Conservation (phyloP, 2,888 invertebrate genomes). For the Anticlea derivata region DNA sequence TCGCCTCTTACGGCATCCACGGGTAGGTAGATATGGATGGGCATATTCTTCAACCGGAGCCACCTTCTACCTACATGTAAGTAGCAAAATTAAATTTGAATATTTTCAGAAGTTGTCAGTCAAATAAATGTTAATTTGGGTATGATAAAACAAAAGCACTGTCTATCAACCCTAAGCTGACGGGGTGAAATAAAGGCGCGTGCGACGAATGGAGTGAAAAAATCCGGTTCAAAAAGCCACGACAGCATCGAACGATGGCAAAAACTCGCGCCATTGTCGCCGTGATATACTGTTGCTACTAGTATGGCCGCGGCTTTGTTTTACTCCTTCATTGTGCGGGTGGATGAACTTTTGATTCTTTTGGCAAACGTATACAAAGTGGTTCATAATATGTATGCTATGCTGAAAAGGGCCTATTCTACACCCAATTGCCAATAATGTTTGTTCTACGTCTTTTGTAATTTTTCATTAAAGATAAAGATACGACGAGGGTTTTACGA, state of each 20-base stretch:
- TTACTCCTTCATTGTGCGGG: constrained; percentile 34
- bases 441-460: no score
- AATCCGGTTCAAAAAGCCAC: constrained; percentile 80
- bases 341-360: constrained; percentile 14
- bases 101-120: no score
- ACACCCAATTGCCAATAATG: no score
- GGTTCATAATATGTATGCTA: background rate
- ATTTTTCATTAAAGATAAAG: no score
- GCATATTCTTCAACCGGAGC: no score
- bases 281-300: constrained; percentile 50
- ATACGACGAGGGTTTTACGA: background rate
- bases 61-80: no score
- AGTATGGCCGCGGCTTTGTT: constrained; percentile 51
- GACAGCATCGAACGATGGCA: constrained; percentile 51
- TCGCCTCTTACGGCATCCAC: no score
- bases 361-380: background rate
- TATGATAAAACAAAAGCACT: constrained; percentile 29
- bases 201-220: constrained; percentile 76
- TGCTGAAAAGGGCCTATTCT: background rate
- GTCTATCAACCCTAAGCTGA: constrained; percentile 61
- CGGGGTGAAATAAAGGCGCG: constrained; percentile 67
- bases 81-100: no score
- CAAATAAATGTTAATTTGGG: constrained; percentile 1
- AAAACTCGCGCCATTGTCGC: constrained; percentile 68
- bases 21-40: no score